Conservation (phyloP, 2,113 vertebrate genomes). For the Cichladusa arquata region DNA sequence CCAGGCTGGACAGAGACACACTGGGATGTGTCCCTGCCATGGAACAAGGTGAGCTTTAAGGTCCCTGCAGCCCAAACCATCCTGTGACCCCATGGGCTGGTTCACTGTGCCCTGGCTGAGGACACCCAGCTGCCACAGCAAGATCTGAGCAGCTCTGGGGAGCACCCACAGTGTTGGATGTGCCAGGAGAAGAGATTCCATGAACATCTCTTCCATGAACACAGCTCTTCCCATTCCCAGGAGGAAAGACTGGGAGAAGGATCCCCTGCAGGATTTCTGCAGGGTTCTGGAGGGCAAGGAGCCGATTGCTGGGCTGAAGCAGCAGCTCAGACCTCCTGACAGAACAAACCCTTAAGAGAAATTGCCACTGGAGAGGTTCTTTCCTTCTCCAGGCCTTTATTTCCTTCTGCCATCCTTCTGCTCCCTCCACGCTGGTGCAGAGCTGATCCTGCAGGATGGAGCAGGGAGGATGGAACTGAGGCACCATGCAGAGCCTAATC, state of each 20-base stretch:
- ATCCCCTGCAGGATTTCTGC: neutral
- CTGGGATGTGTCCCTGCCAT: neutral
- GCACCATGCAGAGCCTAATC: constrained; percentile 1
- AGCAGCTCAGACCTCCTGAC: neutral
- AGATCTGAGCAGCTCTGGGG: neutral
- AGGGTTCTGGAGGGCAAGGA: neutral
- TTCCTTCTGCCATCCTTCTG: neutral
- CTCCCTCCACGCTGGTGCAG: neutral
- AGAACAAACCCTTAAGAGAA: neutral
- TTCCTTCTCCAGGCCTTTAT: neutral
- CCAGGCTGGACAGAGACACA: neutral
- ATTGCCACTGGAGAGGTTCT: neutral
- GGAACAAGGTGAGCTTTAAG: neutral
- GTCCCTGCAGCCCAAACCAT: neutral
- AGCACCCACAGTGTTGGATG: rapidly evolving
- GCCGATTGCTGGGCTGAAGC: neutral
- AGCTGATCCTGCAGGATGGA: neutral
- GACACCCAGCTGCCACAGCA: rapidly evolving
- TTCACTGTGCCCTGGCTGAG: neutral
- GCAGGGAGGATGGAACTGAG: neutral
- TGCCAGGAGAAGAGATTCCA: neutral
- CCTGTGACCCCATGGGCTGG: no score
- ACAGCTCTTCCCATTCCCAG: neutral
- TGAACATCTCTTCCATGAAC: rapidly evolving
- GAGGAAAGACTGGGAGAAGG: neutral